These are phyloP conservation scores for Serrognathus titanus DNA, from an alignment of 2,888 invertebrate genomes.

Conservation along the genomic window DNA sequence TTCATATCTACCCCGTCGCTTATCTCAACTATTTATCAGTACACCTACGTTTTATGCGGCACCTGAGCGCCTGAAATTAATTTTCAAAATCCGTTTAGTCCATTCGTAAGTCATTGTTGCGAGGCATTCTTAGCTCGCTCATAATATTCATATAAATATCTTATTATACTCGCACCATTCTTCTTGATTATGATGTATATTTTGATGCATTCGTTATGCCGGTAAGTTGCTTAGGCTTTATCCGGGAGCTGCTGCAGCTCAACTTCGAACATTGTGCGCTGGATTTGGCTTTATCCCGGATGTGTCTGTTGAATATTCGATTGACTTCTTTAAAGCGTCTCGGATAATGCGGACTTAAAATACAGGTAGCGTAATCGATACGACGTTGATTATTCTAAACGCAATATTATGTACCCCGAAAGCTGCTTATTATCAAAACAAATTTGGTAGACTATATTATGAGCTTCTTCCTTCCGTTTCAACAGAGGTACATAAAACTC, in stretches of 20 bases:
- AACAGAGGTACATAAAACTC: too few relatives aligned
- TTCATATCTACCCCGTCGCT: constrained; percentile 35
- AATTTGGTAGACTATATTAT: too few relatives aligned
- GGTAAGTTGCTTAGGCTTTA: background rate
- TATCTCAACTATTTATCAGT: constrained; percentile 36
- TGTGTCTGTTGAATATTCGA: background rate
- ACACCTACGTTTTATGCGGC: constrained; percentile 39
- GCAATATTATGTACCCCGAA: too few relatives aligned
- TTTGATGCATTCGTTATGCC: constrained; percentile 26
- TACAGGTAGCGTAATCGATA: too few relatives aligned
- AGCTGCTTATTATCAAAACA: too few relatives aligned
- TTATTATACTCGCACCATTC: constrained; percentile 34
- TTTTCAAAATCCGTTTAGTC: constrained; percentile 41
- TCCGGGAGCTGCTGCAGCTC: background rate
- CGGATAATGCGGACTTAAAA: background rate
- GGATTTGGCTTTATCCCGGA: background rate
- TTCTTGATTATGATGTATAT: constrained; percentile 38
- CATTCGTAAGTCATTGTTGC: constrained; percentile 38
- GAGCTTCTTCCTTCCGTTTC: too few relatives aligned
- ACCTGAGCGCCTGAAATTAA: constrained; percentile 41
- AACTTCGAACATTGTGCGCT: background rate
- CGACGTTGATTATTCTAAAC: too few relatives aligned
- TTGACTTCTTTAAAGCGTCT: background rate
- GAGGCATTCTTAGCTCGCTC: constrained; percentile 34
- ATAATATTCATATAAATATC: constrained; percentile 39